Evolutionary conservation across 2,888 invertebrate species (phyloP), one percentile per base, ranked within the genome.

Genomic region (Pachliopta kotzebuea): DNA sequence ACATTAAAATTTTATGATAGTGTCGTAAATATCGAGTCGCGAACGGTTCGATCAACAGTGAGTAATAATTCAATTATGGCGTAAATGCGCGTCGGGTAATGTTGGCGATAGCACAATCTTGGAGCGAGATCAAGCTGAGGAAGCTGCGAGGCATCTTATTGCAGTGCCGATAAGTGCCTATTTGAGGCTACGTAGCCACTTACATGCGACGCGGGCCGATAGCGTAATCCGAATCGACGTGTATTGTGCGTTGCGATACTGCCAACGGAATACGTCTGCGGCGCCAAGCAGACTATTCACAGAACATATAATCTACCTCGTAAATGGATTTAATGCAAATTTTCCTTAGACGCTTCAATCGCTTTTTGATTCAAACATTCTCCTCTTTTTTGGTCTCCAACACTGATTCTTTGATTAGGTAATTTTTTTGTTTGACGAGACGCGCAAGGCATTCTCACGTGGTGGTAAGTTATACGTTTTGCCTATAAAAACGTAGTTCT

Each of bases 291-390:
- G 82, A 80, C 80, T 86, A 83, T 81, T 83, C 80, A 71, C 74
- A 68, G 59, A 69, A 67, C 71, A 84, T 82, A 83, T 86, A 85
- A 86, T 85, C 83, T 83, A 80, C 77, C 72, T 79, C 80, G 81
- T 85, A 86, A 87, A 86, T 84, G 84, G 86, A 84, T 85, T 86
- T 85, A 84, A 87, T 87, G 87, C 85, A 87, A 86, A 87, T 87
- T 77, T 80, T 76, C 76, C 78, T 73, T 75, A 73, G 75, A 77
- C 78, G 78, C 79, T 79, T 80, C 76, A 81, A 84, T 81, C 77
- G 77, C 72, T 72, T 76, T 76, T 79, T 78, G 80, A 84, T 84
- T 84, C 84, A 83, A 84, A 81, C 78, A 77, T 77, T 80, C 77
- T 76, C 77, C 74, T 76, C 76, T 76, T 78, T 81, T 82, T 78